These are phyloP conservation scores for rat (Rattus norvegicus) DNA, from an alignment of 2,113 vertebrate genomes.

Conservation along the genomic window DNA sequence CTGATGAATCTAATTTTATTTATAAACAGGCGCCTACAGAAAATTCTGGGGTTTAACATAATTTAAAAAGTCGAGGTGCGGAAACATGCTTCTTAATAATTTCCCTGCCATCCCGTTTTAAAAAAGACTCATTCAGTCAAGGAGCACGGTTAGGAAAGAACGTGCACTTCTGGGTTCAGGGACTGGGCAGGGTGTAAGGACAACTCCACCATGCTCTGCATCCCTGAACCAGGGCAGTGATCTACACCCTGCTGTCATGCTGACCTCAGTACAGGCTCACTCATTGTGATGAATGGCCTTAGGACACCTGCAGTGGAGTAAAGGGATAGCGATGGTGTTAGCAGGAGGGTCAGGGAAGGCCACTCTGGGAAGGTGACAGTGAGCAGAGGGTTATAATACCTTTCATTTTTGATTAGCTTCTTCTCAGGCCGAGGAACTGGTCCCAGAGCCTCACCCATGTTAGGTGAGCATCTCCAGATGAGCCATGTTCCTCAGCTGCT, in stretches of 20 bases:
- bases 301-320: not conserved
- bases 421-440: not conserved
- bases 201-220: not conserved
- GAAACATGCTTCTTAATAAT: constrained; percentile 49
- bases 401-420: not conserved
- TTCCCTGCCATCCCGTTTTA: not conserved
- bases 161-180: not conserved
- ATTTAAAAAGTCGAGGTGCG: constrained; percentile 63
- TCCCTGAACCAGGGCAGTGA: not conserved
- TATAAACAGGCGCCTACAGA: constrained; percentile 71
- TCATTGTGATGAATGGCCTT: not conserved
- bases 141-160: not conserved
- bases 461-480: not conserved
- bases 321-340: not conserved
- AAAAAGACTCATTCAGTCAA: not conserved
- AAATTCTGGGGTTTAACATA: constrained; percentile 64
- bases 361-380: not conserved
- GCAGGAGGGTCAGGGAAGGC: not conserved
- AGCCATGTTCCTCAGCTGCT: not conserved
- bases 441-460: not conserved
- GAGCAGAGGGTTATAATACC: not conserved
- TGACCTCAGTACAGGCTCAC: not conserved
- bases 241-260: not conserved
- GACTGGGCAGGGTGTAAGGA: not conserved
- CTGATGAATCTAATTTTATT: constrained; percentile 74